A percentile compares a stretch with the other conserved stretches of the same genome.
Conservation (phyloP, 2,888 invertebrate genomes). For the Aquatica leii region DNA sequence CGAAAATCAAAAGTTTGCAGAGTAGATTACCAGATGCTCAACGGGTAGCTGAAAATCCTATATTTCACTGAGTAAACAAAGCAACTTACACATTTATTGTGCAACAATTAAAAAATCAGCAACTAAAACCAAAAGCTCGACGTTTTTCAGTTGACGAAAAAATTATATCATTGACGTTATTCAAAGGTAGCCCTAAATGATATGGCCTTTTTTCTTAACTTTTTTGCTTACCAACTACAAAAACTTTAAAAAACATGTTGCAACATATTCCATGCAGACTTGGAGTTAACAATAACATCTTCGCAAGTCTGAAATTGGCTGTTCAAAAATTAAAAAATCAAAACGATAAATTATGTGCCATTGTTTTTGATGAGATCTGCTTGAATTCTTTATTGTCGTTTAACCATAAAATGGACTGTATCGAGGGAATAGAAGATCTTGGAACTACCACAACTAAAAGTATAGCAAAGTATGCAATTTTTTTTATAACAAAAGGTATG, state of each 20-base stretch:
- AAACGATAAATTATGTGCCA: background rate
- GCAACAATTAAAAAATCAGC: background rate
- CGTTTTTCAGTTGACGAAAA: background rate
- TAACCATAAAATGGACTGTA: background rate
- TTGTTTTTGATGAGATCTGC: background rate
- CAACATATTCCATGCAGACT: background rate
- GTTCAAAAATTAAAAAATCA: background rate
- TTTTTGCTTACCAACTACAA: slow-evolving; percentile 26
- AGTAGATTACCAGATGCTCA: no score
- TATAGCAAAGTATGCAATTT: no score
- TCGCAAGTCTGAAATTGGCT: background rate
- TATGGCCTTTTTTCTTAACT: slow-evolving; percentile 24
- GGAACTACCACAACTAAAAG: no score
- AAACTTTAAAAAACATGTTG: slow-evolving; percentile 19
- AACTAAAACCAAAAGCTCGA: background rate
- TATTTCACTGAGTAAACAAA: no score
- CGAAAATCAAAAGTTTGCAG: no score
- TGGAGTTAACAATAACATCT: background rate
- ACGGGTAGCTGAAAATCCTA: no score
- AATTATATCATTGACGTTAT: slow-evolving; percentile 34
- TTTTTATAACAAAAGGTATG: no score
- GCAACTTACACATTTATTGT: background rate
- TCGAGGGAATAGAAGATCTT: background rate
- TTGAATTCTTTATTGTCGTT: background rate
- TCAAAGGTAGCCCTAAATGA: slow-evolving; percentile 28